Base-by-base conservation (phyloP, 1,140 invertebrate species). In the Sitobion miscanthi region DNA sequence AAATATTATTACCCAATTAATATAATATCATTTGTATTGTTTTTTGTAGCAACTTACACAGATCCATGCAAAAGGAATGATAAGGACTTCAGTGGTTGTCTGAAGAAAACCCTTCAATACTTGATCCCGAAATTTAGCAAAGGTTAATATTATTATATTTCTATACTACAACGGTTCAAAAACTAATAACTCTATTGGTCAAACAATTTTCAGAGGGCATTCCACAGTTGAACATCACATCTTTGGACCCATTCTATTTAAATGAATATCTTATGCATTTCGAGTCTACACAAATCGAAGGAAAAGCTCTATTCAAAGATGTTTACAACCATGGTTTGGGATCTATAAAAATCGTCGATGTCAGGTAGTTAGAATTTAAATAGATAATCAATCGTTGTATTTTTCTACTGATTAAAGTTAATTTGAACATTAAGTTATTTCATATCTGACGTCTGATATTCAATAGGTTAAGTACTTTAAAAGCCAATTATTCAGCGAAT, bases 261-360 rank as follows among this genome's bases (percentile, higher is more conserved):
- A 93, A 94, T 21, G 94, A 94, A 86, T 94, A 94, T 54, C 54
- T 94, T 21, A 93, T 94, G 88, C 93, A 94, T 69, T 95, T 94
- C 88, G 94, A 94, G 25, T 85, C 93, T 30, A 90, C 93, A 3
- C 93, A 94, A 42, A 94, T 94, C n/a, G 94, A 57, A 17, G 94
- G 94, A 30, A 94, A 94, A 90, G 52, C 94, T 87, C 69, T 94
- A 8, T 93, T 94, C 42, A 93, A 90, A 25, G 94, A 95, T 83
- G 94, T 94, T 9, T 87, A 94, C 49, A 90, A 94, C 6, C 90
- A 93, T 30, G 94, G 94, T 45, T 89, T 95, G 23, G 90, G 91
- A 17, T 91, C 93, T 25, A 91, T 94, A 11, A 94, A 94, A 49
- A 93, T 95, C 42, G 49, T 94, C 82, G 94, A 94, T 83, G 94